Conservation (phyloP, 2,888 invertebrate genomes). For the Conops quadrifasciatus region DNA sequence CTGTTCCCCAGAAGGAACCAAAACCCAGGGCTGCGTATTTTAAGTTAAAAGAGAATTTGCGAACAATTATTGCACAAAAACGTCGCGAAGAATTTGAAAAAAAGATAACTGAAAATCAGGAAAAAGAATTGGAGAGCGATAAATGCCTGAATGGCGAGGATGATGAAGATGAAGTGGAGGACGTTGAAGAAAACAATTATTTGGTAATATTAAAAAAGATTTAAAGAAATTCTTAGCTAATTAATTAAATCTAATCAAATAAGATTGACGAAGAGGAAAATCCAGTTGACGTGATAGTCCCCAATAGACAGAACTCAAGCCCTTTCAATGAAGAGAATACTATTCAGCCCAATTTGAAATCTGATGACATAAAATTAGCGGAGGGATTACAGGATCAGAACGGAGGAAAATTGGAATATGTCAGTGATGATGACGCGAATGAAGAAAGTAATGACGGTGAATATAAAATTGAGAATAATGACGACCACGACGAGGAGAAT, state of each 20-base stretch:
- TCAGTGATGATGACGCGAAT: slow-evolving; percentile 31
- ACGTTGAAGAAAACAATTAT: background rate
- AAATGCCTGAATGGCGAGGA: slow-evolving; percentile 58
- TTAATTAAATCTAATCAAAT: background rate
- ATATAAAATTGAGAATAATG: slow-evolving; percentile 41
- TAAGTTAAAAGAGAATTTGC: slow-evolving; percentile 76
- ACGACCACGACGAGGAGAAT: slow-evolving; percentile 65
- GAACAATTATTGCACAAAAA: slow-evolving; percentile 75
- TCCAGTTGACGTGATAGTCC: slow-evolving; percentile 34
- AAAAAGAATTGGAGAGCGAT: slow-evolving; percentile 65
- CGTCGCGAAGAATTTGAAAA: slow-evolving; percentile 75
- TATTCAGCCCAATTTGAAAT: slow-evolving; percentile 65
- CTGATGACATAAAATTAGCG: slow-evolving; percentile 65
- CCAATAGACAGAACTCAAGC: slow-evolving; percentile 22
- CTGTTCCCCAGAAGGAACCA: slow-evolving; percentile 57
- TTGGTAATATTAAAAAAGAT: background rate
- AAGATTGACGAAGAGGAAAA: slow-evolving; percentile 50
- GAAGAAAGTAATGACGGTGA: slow-evolving; percentile 65
- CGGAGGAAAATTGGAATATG: background rate
- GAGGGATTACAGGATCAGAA: slow-evolving; percentile 58
- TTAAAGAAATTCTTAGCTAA: background rate
- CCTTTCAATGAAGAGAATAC: slow-evolving; percentile 37
- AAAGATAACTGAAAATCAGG: slow-evolving; percentile 51
- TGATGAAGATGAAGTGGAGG: slow-evolving; percentile 54
- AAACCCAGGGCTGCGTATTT: slow-evolving; percentile 77